A percentile compares a stretch with the other conserved stretches of the same genome.
These are phyloP conservation scores for Oscheius sp. DNA, from an alignment of 2,888 invertebrate species.

Conservation along the genomic window DNA sequence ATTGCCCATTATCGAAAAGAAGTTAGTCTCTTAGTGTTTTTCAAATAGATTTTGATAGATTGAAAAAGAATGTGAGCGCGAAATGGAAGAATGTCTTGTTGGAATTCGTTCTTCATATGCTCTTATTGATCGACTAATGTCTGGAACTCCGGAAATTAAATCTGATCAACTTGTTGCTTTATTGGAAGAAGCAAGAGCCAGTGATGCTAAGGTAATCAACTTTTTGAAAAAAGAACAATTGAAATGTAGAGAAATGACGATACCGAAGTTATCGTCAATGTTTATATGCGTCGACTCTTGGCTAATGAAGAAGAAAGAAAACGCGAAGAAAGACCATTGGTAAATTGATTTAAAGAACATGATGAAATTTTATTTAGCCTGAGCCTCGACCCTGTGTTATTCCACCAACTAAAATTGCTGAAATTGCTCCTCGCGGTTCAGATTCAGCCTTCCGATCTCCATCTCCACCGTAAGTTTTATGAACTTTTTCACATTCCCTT, in stretches of 20 bases:
- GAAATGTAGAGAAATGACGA: background rate
- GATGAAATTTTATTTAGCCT: background rate
- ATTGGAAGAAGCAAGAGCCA: slow-evolving; percentile 20
- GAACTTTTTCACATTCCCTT: background rate
- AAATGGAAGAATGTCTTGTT: slow-evolving; percentile 21
- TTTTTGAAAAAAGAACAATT: background rate
- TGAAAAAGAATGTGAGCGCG: slow-evolving; percentile 13
- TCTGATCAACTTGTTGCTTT: slow-evolving; percentile 24
- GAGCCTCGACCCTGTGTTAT: background rate
- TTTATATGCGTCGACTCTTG: background rate
- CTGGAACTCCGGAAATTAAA: slow-evolving; percentile 13
- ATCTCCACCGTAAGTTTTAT: background rate
- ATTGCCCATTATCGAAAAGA: slow-evolving; percentile 32
- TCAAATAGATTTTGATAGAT: slow-evolving; percentile 4
- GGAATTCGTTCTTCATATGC: slow-evolving; percentile 22
- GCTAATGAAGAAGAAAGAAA: background rate
- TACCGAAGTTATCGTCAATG: slow-evolving; percentile 1
- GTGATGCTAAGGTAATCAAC: slow-evolving; percentile 27
- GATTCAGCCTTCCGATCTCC: slow-evolving; percentile 27
- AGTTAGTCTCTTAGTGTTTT: background rate
- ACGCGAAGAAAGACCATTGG: background rate
- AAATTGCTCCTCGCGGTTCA: slow-evolving; percentile 7
- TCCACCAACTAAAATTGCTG: slow-evolving; percentile 4
- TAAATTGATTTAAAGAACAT: background rate
- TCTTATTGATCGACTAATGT: slow-evolving; percentile 21